These are phyloP conservation scores for Heteronetta atricapilla DNA, from an alignment of 2,113 vertebrate genomes.

Conservation along the genomic window DNA sequence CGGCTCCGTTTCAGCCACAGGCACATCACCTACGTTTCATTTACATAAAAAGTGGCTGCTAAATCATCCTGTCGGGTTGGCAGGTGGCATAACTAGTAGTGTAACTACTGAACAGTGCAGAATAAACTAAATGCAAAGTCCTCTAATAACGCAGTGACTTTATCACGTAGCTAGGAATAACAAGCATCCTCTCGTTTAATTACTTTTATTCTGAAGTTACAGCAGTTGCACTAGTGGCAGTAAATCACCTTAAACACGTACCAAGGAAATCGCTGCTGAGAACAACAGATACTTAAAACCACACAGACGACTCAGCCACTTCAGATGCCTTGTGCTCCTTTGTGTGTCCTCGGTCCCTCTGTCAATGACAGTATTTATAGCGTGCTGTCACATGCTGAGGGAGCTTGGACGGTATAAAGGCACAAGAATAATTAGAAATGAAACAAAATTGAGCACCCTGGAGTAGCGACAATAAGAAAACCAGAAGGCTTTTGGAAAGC, in stretches of 20 bases:
- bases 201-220: background rate
- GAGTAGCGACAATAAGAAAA: slow-evolving; percentile 32
- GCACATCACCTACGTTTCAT: background rate
- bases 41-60: background rate
- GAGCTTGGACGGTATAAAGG: background rate
- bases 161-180: background rate
- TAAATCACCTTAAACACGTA: background rate
- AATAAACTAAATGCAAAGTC: background rate
- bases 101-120: background rate
- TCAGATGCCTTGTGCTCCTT: background rate
- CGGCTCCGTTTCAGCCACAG: background rate
- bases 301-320: background rate
- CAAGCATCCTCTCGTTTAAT: background rate
- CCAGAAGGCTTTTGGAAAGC: slow-evolving; percentile 57
- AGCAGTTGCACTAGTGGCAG: background rate
- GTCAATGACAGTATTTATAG: slow-evolving; percentile 7
- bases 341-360: background rate
- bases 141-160: background rate
- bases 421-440: slow-evolving; percentile 39
- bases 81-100: background rate
- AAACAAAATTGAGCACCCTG: background rate
- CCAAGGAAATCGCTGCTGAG: background rate
- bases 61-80: background rate
- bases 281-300: background rate
- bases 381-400: background rate